Evolutionary conservation across 2,113 vertebrate species (phyloP), one percentile per base, ranked within the genome.

Genomic region (Embiotoca jacksoni): DNA sequence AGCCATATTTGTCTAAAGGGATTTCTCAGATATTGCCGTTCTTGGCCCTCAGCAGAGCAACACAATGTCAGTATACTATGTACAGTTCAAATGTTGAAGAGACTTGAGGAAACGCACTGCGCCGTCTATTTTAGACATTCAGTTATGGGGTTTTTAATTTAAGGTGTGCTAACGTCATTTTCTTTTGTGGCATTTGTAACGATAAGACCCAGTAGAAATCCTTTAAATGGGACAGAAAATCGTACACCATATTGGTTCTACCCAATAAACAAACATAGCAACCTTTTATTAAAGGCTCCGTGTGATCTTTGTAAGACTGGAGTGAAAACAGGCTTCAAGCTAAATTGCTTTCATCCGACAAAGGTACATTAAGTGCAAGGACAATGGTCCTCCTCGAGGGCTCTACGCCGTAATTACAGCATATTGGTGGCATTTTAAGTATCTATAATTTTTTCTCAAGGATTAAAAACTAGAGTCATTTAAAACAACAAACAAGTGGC

Each of bases 1-100:
- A 69, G 31, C 41, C 52, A 58, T 68, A 71, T 80, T 60, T 69
- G 54, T 80, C 41, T 77, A 37, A 80, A 83, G 44, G 58, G 63
- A 64, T 84, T 78, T 80, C 53, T 52, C 33, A 67, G 53, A 56
- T 63, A 47, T 33, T 52, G 37, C 50, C 52, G 64, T 67, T 83
- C 39, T 75, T 75, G 57, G 55, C 35, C 60, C 23, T 63, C 32
- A 15, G 3, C 7, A 49, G 47, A 65, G 39, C 9, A 62, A 55
- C n/a, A 11, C 13, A 58, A 15, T 57, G 41, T 5, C 58, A 61
- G 35, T 23, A 67, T 82, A 74, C 30, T 47, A 14, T 70, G 10
- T 35, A 41, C 6, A 52, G 11, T 52, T 72, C 13, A 74, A 55
- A 61, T 46, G 39, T 58, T 59, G 14, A 2, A 37, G 39, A 36